Conservation (phyloP, 1,140 invertebrate species). For the Patella vulgata region DNA sequence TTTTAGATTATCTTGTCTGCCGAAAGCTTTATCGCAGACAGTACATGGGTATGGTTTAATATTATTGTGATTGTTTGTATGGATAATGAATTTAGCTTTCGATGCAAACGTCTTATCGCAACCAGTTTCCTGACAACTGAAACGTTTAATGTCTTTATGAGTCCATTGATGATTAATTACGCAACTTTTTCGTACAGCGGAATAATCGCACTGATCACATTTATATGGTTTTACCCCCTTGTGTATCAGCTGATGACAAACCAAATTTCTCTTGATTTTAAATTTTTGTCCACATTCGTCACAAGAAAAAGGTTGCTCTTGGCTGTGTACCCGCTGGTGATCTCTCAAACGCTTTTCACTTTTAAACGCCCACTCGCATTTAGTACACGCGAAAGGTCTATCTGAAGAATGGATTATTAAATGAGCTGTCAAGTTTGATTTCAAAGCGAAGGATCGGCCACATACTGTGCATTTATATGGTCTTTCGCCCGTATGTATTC, state of each 20-base stretch:
- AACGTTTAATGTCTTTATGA: too few species aligned
- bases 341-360: too few species aligned
- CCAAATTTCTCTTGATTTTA: conserved; percentile 30
- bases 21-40: too few species aligned
- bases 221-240: conserved; percentile 41
- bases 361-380: conserved; percentile 77
- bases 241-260: conserved; percentile 44
- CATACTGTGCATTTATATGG: conserved; percentile 89
- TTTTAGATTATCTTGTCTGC: conserved; percentile 2
- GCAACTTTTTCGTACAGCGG: conserved; percentile 36
- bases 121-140: too few species aligned
- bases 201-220: conserved; percentile 50
- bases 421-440: conserved; percentile 41
- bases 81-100: too few species aligned
- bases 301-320: conserved; percentile 45
- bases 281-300: conserved; percentile 41
- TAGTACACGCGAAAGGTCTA: conserved; percentile 86
- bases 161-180: conserved; percentile 31
- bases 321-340: conserved; percentile 40
- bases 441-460: conserved; percentile 77
- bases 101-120: too few species aligned
- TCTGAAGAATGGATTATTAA: conserved; percentile 79
- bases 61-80: too few species aligned
- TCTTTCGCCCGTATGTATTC: conserved; percentile 75
- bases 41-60: too few species aligned